Evolutionary conservation across 1,140 invertebrate species (phyloP).

Genomic region (Lordiphosa mommai): DNA sequence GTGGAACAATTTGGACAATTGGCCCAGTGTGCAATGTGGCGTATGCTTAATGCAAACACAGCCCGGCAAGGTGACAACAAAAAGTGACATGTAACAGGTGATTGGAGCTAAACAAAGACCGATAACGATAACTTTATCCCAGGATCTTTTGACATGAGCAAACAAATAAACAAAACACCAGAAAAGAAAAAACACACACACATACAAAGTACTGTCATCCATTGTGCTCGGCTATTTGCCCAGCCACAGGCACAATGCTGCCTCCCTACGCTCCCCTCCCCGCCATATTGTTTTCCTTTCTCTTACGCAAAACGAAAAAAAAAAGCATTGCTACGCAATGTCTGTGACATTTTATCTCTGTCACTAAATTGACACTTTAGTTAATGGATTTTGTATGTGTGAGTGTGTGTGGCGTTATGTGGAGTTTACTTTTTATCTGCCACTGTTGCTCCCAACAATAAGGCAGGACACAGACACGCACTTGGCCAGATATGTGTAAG

Average conservation of each 20-base stretch:
- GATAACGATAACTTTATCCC: slow-evolving; percentile 65
- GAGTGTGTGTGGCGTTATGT: slow-evolving; percentile 58
- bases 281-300: slow-evolving; percentile 17
- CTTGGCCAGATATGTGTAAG: slow-evolving; percentile 56
- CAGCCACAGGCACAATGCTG: slow-evolving; percentile 20
- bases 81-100: slow-evolving; percentile 63
- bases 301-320: slow-evolving; percentile 22
- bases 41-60: slow-evolving; percentile 41
- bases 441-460: slow-evolving; percentile 47
- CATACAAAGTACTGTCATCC: slow-evolving; percentile 72
- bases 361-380: slow-evolving; percentile 79
- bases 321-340: slow-evolving; percentile 25
- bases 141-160: slow-evolving; percentile 62
- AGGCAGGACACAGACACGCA: slow-evolving; percentile 41
- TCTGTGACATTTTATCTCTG: slow-evolving; percentile 78
- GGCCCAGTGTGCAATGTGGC: slow-evolving; percentile 3
- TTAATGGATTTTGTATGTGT: slow-evolving; percentile 78
- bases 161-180: slow-evolving; percentile 54
- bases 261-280: not conserved
- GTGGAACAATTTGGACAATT: too few species aligned
- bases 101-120: slow-evolving; percentile 36
- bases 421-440: slow-evolving; percentile 57
- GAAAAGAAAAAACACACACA: slow-evolving; percentile 31
- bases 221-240: slow-evolving; percentile 63
- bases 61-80: slow-evolving; percentile 14